Percentiles rank a stretch among this genome's conserved stretches.
Evolutionary conservation across 1,140 invertebrate species (phyloP).

Genomic region (Drosophila willistoni): DNA sequence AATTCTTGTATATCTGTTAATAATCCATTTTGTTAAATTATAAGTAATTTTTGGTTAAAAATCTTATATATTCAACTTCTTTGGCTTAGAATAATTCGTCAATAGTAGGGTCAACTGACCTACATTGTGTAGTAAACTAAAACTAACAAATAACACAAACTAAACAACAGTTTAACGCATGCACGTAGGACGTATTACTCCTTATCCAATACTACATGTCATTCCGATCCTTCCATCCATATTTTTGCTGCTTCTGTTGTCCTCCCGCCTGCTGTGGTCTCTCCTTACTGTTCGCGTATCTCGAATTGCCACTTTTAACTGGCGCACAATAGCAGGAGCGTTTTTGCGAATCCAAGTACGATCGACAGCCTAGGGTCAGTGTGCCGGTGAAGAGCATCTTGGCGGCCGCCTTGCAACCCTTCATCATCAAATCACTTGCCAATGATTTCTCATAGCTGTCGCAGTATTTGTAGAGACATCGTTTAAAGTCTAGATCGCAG

Average conservation of each 20-base stretch:
- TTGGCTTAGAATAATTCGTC: slow-evolving; percentile 53
- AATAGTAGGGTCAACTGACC: background rate
- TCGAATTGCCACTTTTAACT: slow-evolving; percentile 28
- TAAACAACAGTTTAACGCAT: slow-evolving; percentile 55
- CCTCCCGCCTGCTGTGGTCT: slow-evolving; percentile 46
- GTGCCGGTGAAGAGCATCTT: slow-evolving; percentile 93
- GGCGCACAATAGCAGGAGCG: slow-evolving; percentile 89
- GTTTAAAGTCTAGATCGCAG: slow-evolving; percentile 94
- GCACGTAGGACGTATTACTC: slow-evolving; percentile 3
- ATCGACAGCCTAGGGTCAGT: slow-evolving; percentile 91
- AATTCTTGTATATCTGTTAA: too few relatives aligned
- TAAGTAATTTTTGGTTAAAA: slow-evolving; percentile 5
- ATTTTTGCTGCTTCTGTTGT: slow-evolving; percentile 70
- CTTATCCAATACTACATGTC: slow-evolving; percentile 56
- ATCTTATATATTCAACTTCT: slow-evolving; percentile 46
- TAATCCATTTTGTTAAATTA: too few relatives aligned
- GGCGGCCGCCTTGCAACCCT: slow-evolving; percentile 91
- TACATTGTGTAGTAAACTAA: background rate
- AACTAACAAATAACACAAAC: slow-evolving; percentile 44
- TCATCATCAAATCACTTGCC: slow-evolving; percentile 86
- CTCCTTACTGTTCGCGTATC: slow-evolving; percentile 33
- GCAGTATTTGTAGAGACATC: slow-evolving; percentile 93
- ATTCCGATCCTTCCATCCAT: slow-evolving; percentile 78
- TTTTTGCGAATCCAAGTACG: slow-evolving; percentile 91
- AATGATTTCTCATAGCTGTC: slow-evolving; percentile 87